Evolutionary conservation across 2,797 vertebrate species (phyloP).

Genomic region (Channa striata): DNA sequence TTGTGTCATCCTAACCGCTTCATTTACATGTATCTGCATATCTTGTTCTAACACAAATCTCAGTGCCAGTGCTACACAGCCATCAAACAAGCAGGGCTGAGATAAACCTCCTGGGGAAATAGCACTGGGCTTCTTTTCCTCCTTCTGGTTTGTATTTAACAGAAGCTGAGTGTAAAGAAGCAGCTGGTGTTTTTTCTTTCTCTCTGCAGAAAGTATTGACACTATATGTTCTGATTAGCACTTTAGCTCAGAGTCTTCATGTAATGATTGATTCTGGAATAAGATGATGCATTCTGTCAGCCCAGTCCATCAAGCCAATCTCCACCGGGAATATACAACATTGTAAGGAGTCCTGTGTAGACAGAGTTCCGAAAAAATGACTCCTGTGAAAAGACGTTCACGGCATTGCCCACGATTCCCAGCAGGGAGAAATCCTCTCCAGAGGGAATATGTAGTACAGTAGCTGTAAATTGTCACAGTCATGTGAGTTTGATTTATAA

Average conservation of each 20-base stretch:
- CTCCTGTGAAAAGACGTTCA: not conserved
- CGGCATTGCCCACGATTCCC: not conserved
- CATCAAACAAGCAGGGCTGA: not conserved
- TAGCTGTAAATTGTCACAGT: not conserved
- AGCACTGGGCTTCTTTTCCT: not conserved
- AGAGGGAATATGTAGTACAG: not conserved
- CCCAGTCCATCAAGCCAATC: not conserved
- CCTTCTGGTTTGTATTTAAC: not conserved
- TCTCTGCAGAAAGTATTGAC: not conserved
- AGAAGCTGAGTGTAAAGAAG: not conserved
- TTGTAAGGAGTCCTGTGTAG: not conserved
- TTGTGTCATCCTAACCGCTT: not conserved
- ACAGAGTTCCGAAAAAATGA: not conserved
- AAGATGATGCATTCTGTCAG: not conserved
- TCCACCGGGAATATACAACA: not conserved
- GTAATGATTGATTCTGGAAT: not conserved
- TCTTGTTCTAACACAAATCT: not conserved
- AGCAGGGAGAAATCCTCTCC: too few species aligned
- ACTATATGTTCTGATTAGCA: not conserved
- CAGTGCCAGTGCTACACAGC: not conserved
- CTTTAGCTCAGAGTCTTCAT: not conserved
- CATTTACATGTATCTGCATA: not conserved
- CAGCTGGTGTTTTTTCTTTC: not conserved
- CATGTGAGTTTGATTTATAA: not conserved
- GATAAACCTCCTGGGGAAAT: not conserved